Base-by-base conservation (phyloP, 2,888 invertebrate genomes). In the Mechanitis messenoides region DNA sequence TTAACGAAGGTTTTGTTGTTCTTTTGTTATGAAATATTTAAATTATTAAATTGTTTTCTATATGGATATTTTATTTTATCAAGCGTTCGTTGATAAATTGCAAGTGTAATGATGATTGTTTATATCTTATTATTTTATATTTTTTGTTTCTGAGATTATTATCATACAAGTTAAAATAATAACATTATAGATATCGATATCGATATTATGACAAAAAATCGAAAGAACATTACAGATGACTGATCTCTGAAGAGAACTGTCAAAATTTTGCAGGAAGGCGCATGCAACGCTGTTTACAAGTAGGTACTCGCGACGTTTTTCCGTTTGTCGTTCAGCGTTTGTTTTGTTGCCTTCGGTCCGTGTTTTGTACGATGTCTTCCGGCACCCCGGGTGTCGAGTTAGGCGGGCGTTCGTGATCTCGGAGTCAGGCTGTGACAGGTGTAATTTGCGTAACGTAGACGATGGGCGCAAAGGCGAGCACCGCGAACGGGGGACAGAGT, bases 401-500 rank as follows among this genome's bases (percentile, higher is more conserved):
- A 71, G 82, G 80, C 77, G 78, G 75, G 82, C 83, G 83, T 77
- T 91, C 81, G 85, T 91, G 88, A 91, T 83, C 77, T 68, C 75
- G 66, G 63, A 72, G 67, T 76, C 71, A 69, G 77, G 78, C 78
- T 73, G 82, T 82, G 83, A 81, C 84, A 78, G 80, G 82, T 82
- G 82, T 70, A 76, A 81, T 88, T 89, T 87, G 86, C 86, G 85
- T 87, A 85, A 87, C 84, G 64, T 72, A 70, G 84, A 50, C 77
- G 74, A 96, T 96, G 95, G 95, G 95, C 91, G 95, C 95, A 83
- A 95, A 95, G 91, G 93, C 95, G 77, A 95, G 95, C 85, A 95
- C 95, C 72, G 94, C 95, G 72, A 93, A 93, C 83, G 93, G 93
- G 76, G 94, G 94, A 77, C 93, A 93, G 86, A 93, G 93, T 90